Conservation (phyloP, 2,888 invertebrate genomes). For the Raillietiella orientalis region DNA sequence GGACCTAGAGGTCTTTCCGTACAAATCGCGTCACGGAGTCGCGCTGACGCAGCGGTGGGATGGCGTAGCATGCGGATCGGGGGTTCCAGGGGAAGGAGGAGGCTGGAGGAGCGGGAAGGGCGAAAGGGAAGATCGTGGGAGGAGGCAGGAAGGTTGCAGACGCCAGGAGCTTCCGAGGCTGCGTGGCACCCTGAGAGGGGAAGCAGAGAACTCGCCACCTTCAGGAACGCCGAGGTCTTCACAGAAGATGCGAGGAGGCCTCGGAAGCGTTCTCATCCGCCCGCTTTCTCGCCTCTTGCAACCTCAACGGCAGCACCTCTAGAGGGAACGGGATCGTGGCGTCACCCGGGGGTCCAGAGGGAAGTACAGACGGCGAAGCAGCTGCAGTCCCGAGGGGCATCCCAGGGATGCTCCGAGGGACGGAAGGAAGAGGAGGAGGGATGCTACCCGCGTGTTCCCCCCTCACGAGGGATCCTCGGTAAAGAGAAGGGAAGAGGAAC, state of each 20-base stretch:
- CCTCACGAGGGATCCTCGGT: no score
- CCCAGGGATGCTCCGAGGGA: no score
- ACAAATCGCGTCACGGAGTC: no score
- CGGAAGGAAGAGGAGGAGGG: no score
- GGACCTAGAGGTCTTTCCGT: no score
- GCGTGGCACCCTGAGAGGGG: conserved; percentile 6
- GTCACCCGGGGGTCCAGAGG: neutral
- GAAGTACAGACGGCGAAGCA: conserved; percentile 3
- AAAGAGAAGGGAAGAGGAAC: no score
- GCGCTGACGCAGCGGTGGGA: no score
- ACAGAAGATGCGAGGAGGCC: conserved; percentile 3
- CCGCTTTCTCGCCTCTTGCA: conserved; percentile 2
- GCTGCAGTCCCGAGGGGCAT: no score
- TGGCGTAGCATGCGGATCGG: neutral
- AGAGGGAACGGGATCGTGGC: neutral
- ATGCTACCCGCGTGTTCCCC: no score
- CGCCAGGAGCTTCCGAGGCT: conserved; percentile 5
- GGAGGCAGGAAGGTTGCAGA: conserved; percentile 6
- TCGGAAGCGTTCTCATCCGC: conserved; percentile 4
- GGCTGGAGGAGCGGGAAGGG: no score
- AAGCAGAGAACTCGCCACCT: conserved; percentile 2
- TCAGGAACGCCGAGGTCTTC: conserved; percentile 2
- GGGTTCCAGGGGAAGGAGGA: conserved; percentile 6
- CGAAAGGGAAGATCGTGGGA: no score
- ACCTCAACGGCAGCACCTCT: neutral